A percentile compares a stretch with the other conserved stretches of the same genome.
phyloP scores from a whole-genome alignment of 2,797 vertebrate species.

The Arctocebus calabarensis region DNA sequence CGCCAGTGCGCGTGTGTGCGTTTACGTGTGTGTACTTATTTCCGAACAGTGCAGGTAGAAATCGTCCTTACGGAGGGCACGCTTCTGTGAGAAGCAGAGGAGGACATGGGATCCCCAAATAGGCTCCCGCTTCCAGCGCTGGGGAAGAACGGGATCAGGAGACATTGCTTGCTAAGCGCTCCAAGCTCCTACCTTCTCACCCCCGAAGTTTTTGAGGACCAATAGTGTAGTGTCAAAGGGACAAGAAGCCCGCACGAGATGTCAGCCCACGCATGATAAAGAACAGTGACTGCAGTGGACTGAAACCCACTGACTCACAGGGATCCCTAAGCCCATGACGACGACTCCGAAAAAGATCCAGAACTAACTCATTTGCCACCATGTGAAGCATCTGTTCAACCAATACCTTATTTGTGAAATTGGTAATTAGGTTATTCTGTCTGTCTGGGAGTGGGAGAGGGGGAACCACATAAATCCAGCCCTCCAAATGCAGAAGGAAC shows the following conservation, averaged over 20 bases:
- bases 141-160: rapidly evolving
- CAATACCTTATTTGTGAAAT: neutral
- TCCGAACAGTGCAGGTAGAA: neutral
- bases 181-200: rapidly evolving
- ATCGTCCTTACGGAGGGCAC: neutral
- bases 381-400: neutral
- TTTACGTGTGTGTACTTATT: neutral
- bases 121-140: rapidly evolving
- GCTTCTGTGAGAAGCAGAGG: neutral
- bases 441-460: neutral
- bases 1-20: neutral
- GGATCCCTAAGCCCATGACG: no score
- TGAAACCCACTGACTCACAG: neutral
- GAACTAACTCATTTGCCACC: neutral
- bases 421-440: neutral
- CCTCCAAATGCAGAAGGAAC: neutral
- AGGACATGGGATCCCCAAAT: rapidly evolving
- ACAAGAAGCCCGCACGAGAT: neutral
- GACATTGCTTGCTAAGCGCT: rapidly evolving
- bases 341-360: neutral
- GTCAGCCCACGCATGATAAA: no score
- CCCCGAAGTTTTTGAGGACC: neutral
- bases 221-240: neutral
- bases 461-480: neutral
- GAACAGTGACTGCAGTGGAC: neutral